Evolutionary conservation across 2,113 vertebrate genomes (phyloP), one percentile per base, ranked within the genome.

Genomic region (Oryzias curvinotus): DNA sequence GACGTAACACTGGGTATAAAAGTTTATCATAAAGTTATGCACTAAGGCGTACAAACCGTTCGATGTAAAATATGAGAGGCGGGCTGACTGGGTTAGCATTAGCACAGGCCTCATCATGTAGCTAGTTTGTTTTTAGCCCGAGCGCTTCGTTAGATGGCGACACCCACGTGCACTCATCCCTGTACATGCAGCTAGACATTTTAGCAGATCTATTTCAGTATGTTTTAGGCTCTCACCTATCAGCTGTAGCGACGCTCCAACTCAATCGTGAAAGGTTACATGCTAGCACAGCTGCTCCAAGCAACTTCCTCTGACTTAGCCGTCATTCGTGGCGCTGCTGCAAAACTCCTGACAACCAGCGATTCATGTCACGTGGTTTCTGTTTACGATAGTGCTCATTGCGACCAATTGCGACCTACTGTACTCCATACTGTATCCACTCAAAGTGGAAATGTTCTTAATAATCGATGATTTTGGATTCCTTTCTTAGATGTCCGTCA

Each of bases 221-320:
- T 16, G n/a, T 2, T 16, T 2, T 21, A 1, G 12, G 12, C 1
- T 28, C 72, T 69, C 57, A 88, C 84, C 78, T 67, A 17, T 70
- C 13, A 26, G 10, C 63, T 13, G 5, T 41, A 18, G 52, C 61
- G 58, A 58, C 18, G 63, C 26, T 57, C 44, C 30, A 23, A 51
- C 66, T 71, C 70, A 72, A 50, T 78, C 57, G 50, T 73, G 53
- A 59, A 49, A 47, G 78, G 61, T 85, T 80, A 86, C 89, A 89
- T 90, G 62, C 57, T 88, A 83, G 71, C 84, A 71, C 64, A 71
- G 66, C 70, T 74, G 67, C 75, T 62, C 58, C 51, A 55, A 52
- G 55, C 59, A 85, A 87, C 86, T 89, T 89, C 89, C 87, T 88
- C 81, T 19, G 77, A 81, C 71, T 83, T 70, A 21, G 79, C 82